Evolutionary conservation across 2,113 vertebrate species (phyloP), one percentile per base, ranked within the genome.

Genomic region (Labeo rohita): DNA sequence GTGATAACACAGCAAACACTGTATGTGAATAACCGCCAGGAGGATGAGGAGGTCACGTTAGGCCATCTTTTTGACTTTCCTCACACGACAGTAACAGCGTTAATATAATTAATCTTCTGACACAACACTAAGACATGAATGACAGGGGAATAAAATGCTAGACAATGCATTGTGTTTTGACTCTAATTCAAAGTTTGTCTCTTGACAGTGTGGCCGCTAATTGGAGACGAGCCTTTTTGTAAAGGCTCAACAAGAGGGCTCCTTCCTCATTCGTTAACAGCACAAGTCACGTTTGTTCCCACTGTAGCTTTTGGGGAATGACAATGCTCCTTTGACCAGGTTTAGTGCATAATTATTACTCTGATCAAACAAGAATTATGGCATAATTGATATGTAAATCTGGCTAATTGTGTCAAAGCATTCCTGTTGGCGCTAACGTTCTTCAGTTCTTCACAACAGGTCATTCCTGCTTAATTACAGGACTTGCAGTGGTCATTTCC

Each of bases 331-430:
- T 87, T 59, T 28, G 16, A 59, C 68, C 74, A 79, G 74, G 75
- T 87, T 85, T 21, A 3, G 12, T 61, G 74, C 68, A 13, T 82
- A 78, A 88, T 89, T 77, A 86, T 78, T 16, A 74, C 81, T 76
- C 61, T 79, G 75, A 88, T 86, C 18, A 83, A 86, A 72, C 63
- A 83, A 66, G 34, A 80, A 73, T 65, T 59, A 59, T 45, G 6
- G 49, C n/a, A 43, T 34, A 78, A 84, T 77, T 84, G 54, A 81
- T 80, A 66, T 73, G 76, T 87, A 84, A 79, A 77, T 77, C 74
- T 83, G 73, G 23, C 81, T 88, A 88, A 88, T 86, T 86, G 45
- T 28, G 36, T 86, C 78, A 81, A 50, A 47, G 39, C n/a, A 73
- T 49, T 73, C 61, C 45, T 65, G 63, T 47, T 49, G 36, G 80